A percentile compares a stretch with the other conserved stretches of the same genome.
Evolutionary conservation across 2,888 invertebrate species (phyloP).

Genomic region (Chloroclystis v-ata): DNA sequence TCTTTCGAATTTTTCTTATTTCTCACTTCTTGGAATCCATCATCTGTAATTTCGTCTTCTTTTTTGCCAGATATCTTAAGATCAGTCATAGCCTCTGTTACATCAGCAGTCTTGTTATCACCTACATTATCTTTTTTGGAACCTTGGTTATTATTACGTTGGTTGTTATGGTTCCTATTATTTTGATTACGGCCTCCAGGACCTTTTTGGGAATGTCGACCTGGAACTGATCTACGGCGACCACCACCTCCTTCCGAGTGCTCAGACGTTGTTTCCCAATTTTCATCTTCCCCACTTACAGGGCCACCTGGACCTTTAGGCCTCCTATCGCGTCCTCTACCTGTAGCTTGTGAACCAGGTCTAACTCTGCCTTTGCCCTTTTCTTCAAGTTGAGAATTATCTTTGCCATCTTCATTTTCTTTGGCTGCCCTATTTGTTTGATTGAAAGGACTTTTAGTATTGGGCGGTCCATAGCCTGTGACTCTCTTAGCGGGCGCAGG

Average conservation of each 20-base stretch:
- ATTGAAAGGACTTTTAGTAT: constrained; percentile 86
- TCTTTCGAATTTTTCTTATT: constrained; percentile 87
- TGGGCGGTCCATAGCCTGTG: constrained; percentile 88
- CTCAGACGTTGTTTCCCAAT: constrained; percentile 91
- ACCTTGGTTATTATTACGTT: constrained; percentile 46
- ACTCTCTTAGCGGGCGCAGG: constrained; percentile 80
- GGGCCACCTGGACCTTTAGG: constrained; percentile 57
- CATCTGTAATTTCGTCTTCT: constrained; percentile 78
- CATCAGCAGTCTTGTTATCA: constrained; percentile 58
- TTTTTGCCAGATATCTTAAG: constrained; percentile 59
- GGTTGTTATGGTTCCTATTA: constrained; percentile 51
- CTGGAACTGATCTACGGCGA: constrained; percentile 53
- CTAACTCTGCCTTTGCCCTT: constrained; percentile 82
- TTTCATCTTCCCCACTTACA: constrained; percentile 77
- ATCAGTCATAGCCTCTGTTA: constrained; percentile 66
- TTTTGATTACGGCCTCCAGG: constrained; percentile 59
- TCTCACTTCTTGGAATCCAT: constrained; percentile 90
- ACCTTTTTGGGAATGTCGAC: constrained; percentile 51
- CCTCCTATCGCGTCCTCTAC: constrained; percentile 69
- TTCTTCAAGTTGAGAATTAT: constrained; percentile 71
- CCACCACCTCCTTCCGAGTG: constrained; percentile 81
- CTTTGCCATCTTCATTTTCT: constrained; percentile 61
- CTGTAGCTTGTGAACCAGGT: constrained; percentile 80
- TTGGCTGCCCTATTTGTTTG: constrained; percentile 65
- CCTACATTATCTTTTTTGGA: constrained; percentile 51